Evolutionary conservation across 37 sponge, comb jelly and placozoan species (phyloP).

Genomic region (Crambe crambe): DNA sequence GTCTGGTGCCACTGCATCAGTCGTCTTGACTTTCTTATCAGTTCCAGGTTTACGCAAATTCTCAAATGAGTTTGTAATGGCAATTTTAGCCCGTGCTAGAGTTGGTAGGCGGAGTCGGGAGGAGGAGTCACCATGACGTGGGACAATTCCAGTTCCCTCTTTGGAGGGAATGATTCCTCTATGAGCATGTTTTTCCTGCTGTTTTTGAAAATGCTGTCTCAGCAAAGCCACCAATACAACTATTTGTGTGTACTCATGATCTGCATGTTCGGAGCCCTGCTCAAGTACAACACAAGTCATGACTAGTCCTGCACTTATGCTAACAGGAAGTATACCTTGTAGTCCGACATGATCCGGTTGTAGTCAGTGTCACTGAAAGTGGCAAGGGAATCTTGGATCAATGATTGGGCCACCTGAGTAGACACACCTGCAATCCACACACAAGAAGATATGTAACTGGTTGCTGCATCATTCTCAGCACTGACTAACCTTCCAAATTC

Average conservation of each 20-base stretch:
- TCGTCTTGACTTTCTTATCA: conserved; percentile 1
- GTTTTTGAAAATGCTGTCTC: conserved; percentile 47
- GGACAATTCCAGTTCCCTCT: background rate
- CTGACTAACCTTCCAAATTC: conserved; percentile 63
- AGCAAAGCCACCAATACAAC: conserved; percentile 60
- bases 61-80: conserved; percentile 55
- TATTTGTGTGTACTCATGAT: conserved; percentile 66
- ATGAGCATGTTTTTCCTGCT: conserved; percentile 70
- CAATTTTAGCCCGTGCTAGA: conserved; percentile 41
- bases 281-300: background rate
- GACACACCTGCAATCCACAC: conserved; percentile 33
- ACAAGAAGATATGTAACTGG: background rate
- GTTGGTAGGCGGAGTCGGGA: conserved; percentile 5
- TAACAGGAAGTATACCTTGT: conserved; percentile 30
- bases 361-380: conserved; percentile 57
- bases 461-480: background rate
- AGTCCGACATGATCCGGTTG: conserved; percentile 36
- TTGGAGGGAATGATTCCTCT: background rate
- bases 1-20: too few species aligned
- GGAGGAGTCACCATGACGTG: background rate
- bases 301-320: background rate
- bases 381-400: conserved; percentile 49
- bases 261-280: conserved; percentile 37
- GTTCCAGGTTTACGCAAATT: conserved; percentile 10
- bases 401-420: conserved; percentile 59